Evolutionary conservation across 2,797 vertebrate genomes (phyloP).

Genomic region (Myripristis jacobus): DNA sequence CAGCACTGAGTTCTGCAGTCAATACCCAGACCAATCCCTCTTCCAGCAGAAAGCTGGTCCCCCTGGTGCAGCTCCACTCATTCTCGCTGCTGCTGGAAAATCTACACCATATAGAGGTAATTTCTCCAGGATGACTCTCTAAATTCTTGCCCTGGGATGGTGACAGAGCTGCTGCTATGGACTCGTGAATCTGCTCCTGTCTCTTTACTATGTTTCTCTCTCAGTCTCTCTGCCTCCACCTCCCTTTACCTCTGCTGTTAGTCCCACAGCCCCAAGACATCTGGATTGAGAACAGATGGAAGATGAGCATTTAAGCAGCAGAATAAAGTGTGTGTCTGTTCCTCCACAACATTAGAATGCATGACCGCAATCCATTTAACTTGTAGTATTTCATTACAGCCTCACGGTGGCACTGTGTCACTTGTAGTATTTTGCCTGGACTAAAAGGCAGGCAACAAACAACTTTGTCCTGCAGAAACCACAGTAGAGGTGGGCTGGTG

Average conservation of each 20-base stretch:
- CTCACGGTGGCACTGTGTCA: slow-evolving; percentile 78
- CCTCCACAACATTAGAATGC: not conserved
- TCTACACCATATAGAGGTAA: slow-evolving; percentile 91
- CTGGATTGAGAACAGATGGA: slow-evolving; percentile 13
- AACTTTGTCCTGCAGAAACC: slow-evolving; percentile 24
- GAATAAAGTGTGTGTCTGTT: slow-evolving; percentile 3
- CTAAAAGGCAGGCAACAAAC: rapidly evolving
- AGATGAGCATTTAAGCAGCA: slow-evolving; percentile 21
- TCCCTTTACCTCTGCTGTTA: slow-evolving; percentile 4
- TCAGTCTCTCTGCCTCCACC: not conserved
- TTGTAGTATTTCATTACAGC: slow-evolving; percentile 43
- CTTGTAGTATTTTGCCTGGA: slow-evolving; percentile 14
- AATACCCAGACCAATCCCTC: slow-evolving; percentile 45
- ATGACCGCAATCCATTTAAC: not conserved
- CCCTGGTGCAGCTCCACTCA: slow-evolving; percentile 86
- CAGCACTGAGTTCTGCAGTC: slow-evolving; percentile 67
- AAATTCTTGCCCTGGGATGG: slow-evolving; percentile 6
- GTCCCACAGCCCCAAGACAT: not conserved
- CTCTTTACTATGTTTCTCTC: not conserved
- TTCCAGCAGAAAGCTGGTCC: slow-evolving; percentile 73
- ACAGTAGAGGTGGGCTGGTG: slow-evolving; percentile 19
- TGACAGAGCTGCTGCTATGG: not conserved
- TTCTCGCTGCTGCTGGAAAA: slow-evolving; percentile 91
- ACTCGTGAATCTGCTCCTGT: not conserved
- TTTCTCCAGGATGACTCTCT: slow-evolving; percentile 5